These are phyloP conservation scores for Leucophenga maculata DNA, from an alignment of 2,888 invertebrate species.

Conservation along the genomic window DNA sequence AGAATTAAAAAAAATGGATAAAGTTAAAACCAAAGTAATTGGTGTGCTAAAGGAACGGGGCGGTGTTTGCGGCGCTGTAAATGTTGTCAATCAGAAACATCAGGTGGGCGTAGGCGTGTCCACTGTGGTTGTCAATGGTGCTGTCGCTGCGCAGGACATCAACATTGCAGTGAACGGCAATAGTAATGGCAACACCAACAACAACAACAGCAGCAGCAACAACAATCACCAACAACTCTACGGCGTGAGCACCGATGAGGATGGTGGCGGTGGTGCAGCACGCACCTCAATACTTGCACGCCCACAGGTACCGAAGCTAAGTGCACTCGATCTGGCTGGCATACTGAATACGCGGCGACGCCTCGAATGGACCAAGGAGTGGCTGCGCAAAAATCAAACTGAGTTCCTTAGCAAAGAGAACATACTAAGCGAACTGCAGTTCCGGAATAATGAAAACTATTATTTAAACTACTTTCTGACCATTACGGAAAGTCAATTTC, in stretches of 20 bases:
- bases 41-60: slow-evolving; percentile 69
- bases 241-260: slow-evolving; percentile 30
- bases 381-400: slow-evolving; percentile 68
- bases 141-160: slow-evolving; percentile 57
- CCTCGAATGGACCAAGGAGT: slow-evolving; percentile 70
- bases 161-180: neutral
- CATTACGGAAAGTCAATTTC: slow-evolving; percentile 70
- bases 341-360: slow-evolving; percentile 67
- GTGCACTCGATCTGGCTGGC: slow-evolving; percentile 65
- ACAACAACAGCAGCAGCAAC: slow-evolving; percentile 47
- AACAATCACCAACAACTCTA: slow-evolving; percentile 27
- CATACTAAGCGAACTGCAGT: slow-evolving; percentile 66
- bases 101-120: slow-evolving; percentile 54
- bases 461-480: slow-evolving; percentile 70
- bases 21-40: slow-evolving; percentile 68
- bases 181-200: slow-evolving; percentile 45
- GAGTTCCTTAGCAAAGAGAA: slow-evolving; percentile 69
- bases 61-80: slow-evolving; percentile 45
- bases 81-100: slow-evolving; percentile 58
- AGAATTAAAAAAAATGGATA: slow-evolving; percentile 56
- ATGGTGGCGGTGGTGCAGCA: slow-evolving; percentile 45
- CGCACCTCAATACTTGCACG: slow-evolving; percentile 53
- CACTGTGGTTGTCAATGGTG: slow-evolving; percentile 17
- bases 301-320: slow-evolving; percentile 59
- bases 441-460: slow-evolving; percentile 68